These are phyloP conservation scores for Zoanthus sansibaricus DNA, from an alignment of 92 coral and sea anemone genomes.

Conservation along the genomic window DNA sequence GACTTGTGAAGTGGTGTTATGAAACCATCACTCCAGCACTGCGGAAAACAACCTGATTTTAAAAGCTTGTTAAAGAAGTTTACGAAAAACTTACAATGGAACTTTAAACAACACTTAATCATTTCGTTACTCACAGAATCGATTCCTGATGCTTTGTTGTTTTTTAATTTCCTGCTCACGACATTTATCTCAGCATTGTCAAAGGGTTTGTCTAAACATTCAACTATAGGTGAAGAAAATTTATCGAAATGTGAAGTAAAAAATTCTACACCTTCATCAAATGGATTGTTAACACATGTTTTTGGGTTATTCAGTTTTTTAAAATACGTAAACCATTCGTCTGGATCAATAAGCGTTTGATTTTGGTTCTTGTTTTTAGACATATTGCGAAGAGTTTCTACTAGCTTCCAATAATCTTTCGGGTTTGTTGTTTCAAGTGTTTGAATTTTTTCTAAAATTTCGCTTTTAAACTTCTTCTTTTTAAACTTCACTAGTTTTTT, in stretches of 20 bases:
- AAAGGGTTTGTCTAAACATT: no score
- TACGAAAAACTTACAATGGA: neutral
- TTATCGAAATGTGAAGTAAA: no score
- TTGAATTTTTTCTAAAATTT: constrained; percentile 20
- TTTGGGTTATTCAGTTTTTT: constrained; percentile 7
- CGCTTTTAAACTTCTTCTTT: neutral
- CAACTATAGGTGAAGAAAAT: no score
- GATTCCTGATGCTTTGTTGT: no score
- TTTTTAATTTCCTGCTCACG: constrained; percentile 21
- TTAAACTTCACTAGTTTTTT: constrained; percentile 18
- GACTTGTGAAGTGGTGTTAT: constrained; percentile 12
- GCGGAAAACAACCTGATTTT: neutral
- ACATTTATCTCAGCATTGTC: neutral
- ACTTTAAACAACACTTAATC: no score
- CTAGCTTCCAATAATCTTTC: constrained; percentile 25
- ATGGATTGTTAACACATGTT: no score
- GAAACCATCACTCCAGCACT: no score
- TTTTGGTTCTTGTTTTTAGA: constrained; percentile 12
- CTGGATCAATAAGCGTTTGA: neutral
- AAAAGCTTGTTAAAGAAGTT: neutral
- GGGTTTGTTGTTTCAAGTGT: constrained; percentile 21
- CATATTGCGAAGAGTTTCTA: constrained; percentile 1
- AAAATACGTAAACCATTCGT: constrained; percentile 20
- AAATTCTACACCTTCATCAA: no score
- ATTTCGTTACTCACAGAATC: constrained; percentile 9